Conservation (phyloP, 92 coral and sea anemone genomes). For the Paramuricea clavata region DNA sequence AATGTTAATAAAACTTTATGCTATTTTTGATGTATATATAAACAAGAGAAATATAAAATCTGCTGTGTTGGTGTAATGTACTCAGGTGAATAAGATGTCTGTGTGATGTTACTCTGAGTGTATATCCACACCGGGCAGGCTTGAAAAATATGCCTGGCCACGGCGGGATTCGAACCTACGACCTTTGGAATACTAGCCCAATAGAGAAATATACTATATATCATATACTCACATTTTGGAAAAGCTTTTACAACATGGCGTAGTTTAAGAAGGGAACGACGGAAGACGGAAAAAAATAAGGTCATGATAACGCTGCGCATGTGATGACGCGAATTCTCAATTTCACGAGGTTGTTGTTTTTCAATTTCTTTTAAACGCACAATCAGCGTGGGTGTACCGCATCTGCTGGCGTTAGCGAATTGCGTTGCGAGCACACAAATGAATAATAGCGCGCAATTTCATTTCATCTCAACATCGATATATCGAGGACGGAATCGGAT, state of each 20-base stretch:
- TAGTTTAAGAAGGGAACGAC: conserved; percentile 2
- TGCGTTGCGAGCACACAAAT: not conserved
- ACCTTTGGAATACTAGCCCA: too few species aligned
- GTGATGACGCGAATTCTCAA: not conserved
- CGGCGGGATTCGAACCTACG: too few species aligned
- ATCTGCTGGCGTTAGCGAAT: conserved; percentile 2
- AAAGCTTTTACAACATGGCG: not conserved
- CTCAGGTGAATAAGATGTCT: too few species aligned
- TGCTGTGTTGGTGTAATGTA: too few species aligned
- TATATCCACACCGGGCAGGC: too few species aligned
- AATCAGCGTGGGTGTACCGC: not conserved
- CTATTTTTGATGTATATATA: not conserved
- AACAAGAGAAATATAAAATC: not conserved
- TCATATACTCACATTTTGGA: conserved; percentile 10
- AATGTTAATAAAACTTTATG: not conserved
- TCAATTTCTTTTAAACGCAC: not conserved
- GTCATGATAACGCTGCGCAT: conserved; percentile 2
- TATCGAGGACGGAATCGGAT: not conserved
- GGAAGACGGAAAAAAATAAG: not conserved
- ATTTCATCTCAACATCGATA: not conserved
- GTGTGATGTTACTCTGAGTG: too few species aligned
- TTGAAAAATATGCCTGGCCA: too few species aligned
- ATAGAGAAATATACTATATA: too few species aligned
- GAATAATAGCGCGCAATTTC: not conserved
- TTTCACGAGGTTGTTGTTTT: not conserved